Evolutionary conservation across 2,797 vertebrate species (phyloP), one percentile per base, ranked within the genome.

Genomic region (Sorex maritimensis): DNA sequence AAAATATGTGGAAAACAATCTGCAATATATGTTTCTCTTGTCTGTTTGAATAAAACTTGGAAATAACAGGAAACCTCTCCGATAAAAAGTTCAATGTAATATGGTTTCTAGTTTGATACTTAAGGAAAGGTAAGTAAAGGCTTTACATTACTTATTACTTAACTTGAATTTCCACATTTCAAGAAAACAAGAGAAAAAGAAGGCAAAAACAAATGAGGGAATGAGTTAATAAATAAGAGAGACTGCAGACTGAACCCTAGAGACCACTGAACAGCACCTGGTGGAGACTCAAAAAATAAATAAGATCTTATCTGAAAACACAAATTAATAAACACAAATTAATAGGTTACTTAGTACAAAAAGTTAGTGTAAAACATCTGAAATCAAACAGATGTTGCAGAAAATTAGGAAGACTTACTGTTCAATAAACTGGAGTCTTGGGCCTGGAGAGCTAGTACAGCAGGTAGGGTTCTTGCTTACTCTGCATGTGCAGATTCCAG

Each of bases 71-170:
- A 92, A 87, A n/a, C 21, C 41, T 80, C 78, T 52, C 21, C 38
- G 26, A 86, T 15, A 74, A 93, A 91, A 63, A 55, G 6, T 84
- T 8, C 41, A 81, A 2, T 55, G 7, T 90, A 49, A 41, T 58
- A 44, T 81, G 80, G 23, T 93, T 92, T 93, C 17, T 71, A 79
- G 21, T 69, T 92, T 72, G n/a, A 87, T 87, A 88, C 86, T 88
- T 79, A 93, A 86, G 26, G 46, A 92, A 94, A 91, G 68, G 6
- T 28, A 81, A 81, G 3, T 38, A 90, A 86, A 88, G 28, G 3
- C 38, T 90, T 46, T 13, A 83, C 30, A 86, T 71, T 92, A 24
- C 87, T 82, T 75, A 69, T 17, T 77, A 65, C 7, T 69, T 90
- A 77, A 77, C 46, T 77, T n/a, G 89, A 88, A 95, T 49, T 79